phyloP scores from a whole-genome alignment of 1,140 invertebrate species.

The Neodiprion lecontei region DNA sequence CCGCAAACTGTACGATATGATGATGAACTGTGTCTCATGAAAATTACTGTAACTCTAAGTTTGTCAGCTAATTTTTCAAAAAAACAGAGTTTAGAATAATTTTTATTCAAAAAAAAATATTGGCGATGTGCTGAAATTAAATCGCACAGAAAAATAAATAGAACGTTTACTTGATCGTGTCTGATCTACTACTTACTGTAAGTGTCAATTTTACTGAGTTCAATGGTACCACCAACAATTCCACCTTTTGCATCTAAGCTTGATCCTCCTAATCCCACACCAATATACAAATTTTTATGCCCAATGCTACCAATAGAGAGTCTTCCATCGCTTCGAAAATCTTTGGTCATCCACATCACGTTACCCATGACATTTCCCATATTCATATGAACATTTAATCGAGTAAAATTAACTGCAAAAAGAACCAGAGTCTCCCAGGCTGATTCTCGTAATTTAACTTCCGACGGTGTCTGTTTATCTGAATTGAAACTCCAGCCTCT shows the following conservation, averaged over 20 bases:
- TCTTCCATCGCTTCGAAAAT: conserved; percentile 88
- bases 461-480: conserved; percentile 59
- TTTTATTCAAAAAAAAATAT: neutral
- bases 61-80: conserved; percentile 10
- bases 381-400: conserved; percentile 96
- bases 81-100: conserved; percentile 6
- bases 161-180: conserved; percentile 13
- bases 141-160: conserved; percentile 14
- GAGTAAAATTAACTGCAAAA: conserved; percentile 94
- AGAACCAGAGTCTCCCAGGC: conserved; percentile 95
- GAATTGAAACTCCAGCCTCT: conserved; percentile 61
- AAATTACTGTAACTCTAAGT: neutral
- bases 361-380: conserved; percentile 99
- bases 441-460: conserved; percentile 64
- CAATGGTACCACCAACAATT: conserved; percentile 94
- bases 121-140: neutral
- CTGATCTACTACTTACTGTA: conserved; percentile 68
- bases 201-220: conserved; percentile 88
- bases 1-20: too few species aligned
- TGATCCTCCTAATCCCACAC: conserved; percentile 87
- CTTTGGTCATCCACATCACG: conserved; percentile 91
- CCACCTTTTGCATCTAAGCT: conserved; percentile 93
- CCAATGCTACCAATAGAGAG: conserved; percentile 93
- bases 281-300: conserved; percentile 92
- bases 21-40: too few species aligned